These are phyloP conservation scores for Oryctes rhinoceros DNA, from an alignment of 1,140 invertebrate species.

Conservation along the genomic window DNA sequence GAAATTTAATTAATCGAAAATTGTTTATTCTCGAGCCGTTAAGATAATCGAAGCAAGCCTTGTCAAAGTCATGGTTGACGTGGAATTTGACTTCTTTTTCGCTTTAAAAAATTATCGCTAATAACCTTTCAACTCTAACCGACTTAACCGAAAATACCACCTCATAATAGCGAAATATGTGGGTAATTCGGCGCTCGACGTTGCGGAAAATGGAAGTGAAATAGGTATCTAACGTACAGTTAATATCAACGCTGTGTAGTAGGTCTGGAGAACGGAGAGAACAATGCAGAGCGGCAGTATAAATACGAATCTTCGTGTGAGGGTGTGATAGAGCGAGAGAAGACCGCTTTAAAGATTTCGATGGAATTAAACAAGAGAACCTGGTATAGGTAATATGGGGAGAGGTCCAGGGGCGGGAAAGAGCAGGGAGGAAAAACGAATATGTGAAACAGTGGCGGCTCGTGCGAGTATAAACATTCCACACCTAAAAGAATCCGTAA, in stretches of 20 bases:
- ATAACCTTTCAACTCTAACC: too few relatives aligned
- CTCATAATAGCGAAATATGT: background rate
- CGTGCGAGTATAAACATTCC: too few relatives aligned
- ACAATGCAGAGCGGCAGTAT: slow-evolving; percentile 39
- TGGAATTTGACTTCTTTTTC: too few relatives aligned
- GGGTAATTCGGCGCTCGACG: background rate
- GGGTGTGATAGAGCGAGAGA: background rate
- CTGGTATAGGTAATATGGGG: slow-evolving; percentile 54
- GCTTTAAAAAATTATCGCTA: too few relatives aligned
- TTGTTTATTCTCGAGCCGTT: too few relatives aligned
- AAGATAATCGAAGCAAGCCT: too few relatives aligned
- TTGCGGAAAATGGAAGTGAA: background rate
- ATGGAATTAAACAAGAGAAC: slow-evolving; percentile 55
- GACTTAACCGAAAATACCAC: background rate
- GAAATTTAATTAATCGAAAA: too few relatives aligned
- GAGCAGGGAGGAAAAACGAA: background rate
- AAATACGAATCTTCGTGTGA: slow-evolving; percentile 50
- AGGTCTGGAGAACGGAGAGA: background rate
- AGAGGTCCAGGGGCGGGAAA: background rate
- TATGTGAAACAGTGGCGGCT: background rate
- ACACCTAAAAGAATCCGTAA: too few relatives aligned
- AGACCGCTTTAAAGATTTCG: slow-evolving; percentile 54
- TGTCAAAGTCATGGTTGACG: too few relatives aligned
- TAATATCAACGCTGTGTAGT: slow-evolving; percentile 16
- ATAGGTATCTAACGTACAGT: slow-evolving; percentile 15